A percentile compares a stretch with the other conserved stretches of the same genome.
phyloP scores from a whole-genome alignment of 2,113 vertebrate species.

The Pseudopodoces humilis region DNA sequence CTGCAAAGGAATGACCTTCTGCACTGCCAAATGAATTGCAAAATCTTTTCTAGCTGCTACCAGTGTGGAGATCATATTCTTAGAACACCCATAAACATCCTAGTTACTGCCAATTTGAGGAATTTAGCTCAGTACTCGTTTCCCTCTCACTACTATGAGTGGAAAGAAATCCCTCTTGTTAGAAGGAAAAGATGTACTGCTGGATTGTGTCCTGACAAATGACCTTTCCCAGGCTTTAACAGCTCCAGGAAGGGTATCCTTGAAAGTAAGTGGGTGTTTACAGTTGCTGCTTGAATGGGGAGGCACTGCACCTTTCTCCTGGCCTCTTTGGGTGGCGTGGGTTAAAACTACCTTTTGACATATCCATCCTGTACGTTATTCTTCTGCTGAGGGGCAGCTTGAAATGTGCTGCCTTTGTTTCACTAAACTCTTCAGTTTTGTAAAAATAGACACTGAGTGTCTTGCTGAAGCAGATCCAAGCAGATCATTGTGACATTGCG shows the following conservation, averaged over 20 bases:
- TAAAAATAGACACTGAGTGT: background rate
- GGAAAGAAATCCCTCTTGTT: slow-evolving; percentile 58
- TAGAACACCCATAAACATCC: slow-evolving; percentile 62
- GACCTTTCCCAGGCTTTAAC: background rate
- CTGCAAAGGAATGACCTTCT: slow-evolving; percentile 63
- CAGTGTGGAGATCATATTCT: slow-evolving; percentile 58
- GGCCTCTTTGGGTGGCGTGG: background rate
- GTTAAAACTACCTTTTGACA: background rate
- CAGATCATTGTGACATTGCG: background rate
- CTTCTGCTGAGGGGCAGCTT: background rate
- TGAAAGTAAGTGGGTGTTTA: background rate
- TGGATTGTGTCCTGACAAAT: slow-evolving; percentile 53
- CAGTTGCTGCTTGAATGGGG: background rate
- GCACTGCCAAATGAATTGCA: slow-evolving; percentile 40
- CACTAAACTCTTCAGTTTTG: background rate
- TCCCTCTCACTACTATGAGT: slow-evolving; percentile 34
- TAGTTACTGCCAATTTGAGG: slow-evolving; percentile 69
- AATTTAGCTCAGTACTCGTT: slow-evolving; percentile 58
- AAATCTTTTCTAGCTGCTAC: slow-evolving; percentile 39
- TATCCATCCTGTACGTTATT: rapidly evolving
- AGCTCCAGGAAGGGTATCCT: background rate
- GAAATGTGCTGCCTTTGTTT: background rate
- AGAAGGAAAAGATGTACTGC: slow-evolving; percentile 45
- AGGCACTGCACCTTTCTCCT: background rate
- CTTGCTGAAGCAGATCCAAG: background rate